These are phyloP conservation scores for Nyctereutes procyonoides DNA, from an alignment of 2,113 vertebrate species.

Conservation along the genomic window DNA sequence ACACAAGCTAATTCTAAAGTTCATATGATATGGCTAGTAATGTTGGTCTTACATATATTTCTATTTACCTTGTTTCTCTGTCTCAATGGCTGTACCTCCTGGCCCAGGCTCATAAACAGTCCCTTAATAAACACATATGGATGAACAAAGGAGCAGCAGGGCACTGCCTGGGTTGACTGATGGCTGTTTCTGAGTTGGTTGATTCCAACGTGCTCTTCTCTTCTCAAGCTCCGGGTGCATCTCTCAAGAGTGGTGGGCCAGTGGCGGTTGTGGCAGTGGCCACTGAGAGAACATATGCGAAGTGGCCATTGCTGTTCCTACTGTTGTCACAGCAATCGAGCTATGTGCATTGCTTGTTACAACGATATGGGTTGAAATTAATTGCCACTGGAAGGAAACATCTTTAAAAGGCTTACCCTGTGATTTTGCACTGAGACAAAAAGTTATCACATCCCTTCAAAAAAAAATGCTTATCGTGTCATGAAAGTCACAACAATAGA, in stretches of 20 bases:
- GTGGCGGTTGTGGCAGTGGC: rapidly evolving
- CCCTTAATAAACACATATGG: neutral
- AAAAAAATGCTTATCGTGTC: neutral
- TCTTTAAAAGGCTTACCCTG: neutral
- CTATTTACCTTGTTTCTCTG: neutral
- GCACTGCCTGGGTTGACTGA: neutral
- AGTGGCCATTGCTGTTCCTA: neutral
- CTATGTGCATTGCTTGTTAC: neutral
- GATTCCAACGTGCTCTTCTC: neutral
- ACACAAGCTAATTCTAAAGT: neutral
- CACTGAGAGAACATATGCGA: neutral
- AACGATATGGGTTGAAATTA: neutral
- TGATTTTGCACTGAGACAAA: neutral
- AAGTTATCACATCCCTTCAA: neutral
- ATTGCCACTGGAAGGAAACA: neutral
- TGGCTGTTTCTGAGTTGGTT: neutral
- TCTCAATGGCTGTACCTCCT: neutral
- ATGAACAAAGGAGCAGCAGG: neutral
- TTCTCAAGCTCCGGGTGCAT: neutral
- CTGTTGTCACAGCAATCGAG: rapidly evolving
- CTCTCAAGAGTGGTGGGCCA: neutral
- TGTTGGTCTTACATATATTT: neutral
- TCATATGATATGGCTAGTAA: neutral
- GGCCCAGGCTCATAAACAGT: neutral
- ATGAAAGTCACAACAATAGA: neutral